Evolutionary conservation across 2,797 vertebrate species (phyloP).

Genomic region (Smutsia temminckii): DNA sequence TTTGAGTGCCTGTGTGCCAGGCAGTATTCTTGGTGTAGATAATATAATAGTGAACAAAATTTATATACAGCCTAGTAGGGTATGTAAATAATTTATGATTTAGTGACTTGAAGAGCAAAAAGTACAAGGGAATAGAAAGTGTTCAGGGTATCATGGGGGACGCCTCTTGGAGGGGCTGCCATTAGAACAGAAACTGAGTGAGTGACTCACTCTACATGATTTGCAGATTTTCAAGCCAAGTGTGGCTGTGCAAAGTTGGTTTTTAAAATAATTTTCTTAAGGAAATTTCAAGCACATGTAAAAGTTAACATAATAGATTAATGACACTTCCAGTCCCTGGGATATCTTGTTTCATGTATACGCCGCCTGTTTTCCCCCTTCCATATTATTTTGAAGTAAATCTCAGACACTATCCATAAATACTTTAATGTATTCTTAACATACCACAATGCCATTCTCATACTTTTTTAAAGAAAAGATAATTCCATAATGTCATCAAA

Average conservation of each 20-base stretch:
- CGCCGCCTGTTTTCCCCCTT: not conserved
- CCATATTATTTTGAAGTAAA: not conserved
- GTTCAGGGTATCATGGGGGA: not conserved
- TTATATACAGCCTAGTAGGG: not conserved
- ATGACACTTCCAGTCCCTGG: not conserved
- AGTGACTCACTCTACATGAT: not conserved
- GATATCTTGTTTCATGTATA: not conserved
- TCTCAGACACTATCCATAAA: not conserved
- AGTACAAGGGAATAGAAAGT: not conserved
- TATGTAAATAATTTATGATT: not conserved
- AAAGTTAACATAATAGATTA: not conserved
- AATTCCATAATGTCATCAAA: not conserved
- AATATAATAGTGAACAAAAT: not conserved
- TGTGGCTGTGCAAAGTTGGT: not conserved
- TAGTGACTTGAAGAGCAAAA: not conserved
- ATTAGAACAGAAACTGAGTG: not conserved
- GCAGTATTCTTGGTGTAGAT: not conserved
- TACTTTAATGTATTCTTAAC: not conserved
- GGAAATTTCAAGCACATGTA: slow-evolving; percentile 2
- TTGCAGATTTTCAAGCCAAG: not conserved
- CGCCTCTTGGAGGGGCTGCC: not conserved
- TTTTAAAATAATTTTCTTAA: not conserved
- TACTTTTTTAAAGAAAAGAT: not conserved
- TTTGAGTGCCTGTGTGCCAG: not conserved
- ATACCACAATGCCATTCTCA: not conserved